Evolutionary conservation across 2,113 vertebrate genomes (phyloP).

Genomic region (Romanogobio albipinnatus): DNA sequence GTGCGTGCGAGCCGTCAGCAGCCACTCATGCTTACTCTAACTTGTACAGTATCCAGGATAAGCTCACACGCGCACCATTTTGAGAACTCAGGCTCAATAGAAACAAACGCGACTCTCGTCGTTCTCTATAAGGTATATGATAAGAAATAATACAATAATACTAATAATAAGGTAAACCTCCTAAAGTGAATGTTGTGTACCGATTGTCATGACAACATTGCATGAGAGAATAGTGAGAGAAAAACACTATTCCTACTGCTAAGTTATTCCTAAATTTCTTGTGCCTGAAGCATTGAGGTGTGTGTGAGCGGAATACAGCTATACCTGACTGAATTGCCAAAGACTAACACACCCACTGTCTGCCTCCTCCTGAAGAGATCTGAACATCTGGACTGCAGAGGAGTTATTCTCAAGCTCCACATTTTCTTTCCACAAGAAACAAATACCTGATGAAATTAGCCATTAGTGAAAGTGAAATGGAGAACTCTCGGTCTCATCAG

Average conservation of each 20-base stretch:
- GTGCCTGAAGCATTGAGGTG: conserved; percentile 3
- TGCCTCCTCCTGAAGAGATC: conserved; percentile 6
- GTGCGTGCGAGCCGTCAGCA: no score
- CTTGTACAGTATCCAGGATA: no score
- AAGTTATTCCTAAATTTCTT: not conserved
- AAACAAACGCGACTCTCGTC: no score
- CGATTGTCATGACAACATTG: no score
- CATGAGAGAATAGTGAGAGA: no score
- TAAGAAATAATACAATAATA: no score
- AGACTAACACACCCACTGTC: not conserved
- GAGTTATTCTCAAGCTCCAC: not conserved
- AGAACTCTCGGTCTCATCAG: conserved; percentile 19
- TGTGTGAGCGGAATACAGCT: conserved; percentile 29
- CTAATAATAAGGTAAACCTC: no score
- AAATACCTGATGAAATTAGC: conserved; percentile 32
- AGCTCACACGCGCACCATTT: no score
- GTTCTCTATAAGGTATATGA: no score
- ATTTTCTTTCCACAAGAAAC: conserved; percentile 19
- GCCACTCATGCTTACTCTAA: no score
- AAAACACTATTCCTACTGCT: conserved; percentile 9
- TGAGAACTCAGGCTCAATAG: not conserved
- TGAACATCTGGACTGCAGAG: conserved; percentile 14
- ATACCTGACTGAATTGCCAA: conserved; percentile 7
- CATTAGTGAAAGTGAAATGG: conserved; percentile 16
- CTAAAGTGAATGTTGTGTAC: no score